Evolutionary conservation across 2,888 invertebrate genomes (phyloP), one percentile per base, ranked within the genome.

Genomic region (Tachina lurida): DNA sequence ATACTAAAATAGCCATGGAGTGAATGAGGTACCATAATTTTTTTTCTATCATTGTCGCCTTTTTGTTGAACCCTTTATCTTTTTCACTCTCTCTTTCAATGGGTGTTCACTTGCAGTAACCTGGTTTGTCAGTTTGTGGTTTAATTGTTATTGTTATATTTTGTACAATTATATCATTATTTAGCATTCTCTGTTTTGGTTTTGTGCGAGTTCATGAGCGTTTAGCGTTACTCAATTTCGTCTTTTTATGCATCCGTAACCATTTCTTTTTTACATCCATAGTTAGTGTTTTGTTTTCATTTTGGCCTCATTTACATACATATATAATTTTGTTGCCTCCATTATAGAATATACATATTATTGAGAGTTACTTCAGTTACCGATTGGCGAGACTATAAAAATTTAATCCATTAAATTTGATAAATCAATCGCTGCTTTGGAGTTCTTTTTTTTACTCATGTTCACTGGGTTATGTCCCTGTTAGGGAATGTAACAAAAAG

Each of bases 121-220:
- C 81, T 73, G 67, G 62, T 84, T 77, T 79, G 52, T 73, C 54
- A 79, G 79, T 79, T 62, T 79, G 75, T 63, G 52, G 70, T 86
- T 75, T 83, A 13, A 17, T 49, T 77, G 45, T 58, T 82, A 49
- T 74, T 70, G 41, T 31, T 49, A 68, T 75, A 67, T 45, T 67
- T 62, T 83, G 41, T 52, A 41, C 31, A 60, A 73, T 70, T 47
- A 49, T 43, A 45, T 49, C 31, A 4, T 4, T 31, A 56, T 73
- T 60, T 60, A 43, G 15, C n/a, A 58, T 73, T 63, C 5, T 70
- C n/a, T 73, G 10, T 47, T 47, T 67, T 73, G 43, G 31, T 62
- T 74, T 80, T 52, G 10, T 13, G 19, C 19, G 5, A 22, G 13
- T 70, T n/a, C 60, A 56, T 70, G 19, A 60, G n/a, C 54, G 54